Conservation (phyloP, 2,797 vertebrate species). For the Austrolebias charrua region DNA sequence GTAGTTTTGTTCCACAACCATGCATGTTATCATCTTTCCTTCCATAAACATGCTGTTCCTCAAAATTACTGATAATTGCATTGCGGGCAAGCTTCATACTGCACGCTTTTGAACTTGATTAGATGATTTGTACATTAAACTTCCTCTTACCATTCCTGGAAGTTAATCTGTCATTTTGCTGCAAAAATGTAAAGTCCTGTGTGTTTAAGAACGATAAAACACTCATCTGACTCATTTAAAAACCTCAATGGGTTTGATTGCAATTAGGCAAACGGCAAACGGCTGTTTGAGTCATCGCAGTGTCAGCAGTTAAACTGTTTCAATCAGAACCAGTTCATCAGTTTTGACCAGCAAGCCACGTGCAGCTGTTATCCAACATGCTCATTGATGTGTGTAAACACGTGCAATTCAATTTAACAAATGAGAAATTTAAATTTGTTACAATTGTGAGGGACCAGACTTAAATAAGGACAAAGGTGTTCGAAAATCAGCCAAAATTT, state of each 20-base stretch:
- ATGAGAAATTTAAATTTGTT: background rate
- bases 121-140: background rate
- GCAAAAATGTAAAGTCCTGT: background rate
- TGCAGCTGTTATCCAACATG: background rate
- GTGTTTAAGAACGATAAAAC: background rate
- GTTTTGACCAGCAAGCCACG: background rate
- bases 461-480: too few relatives aligned
- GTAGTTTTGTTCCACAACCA: background rate
- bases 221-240: background rate
- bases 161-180: background rate
- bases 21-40: background rate
- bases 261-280: background rate
- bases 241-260: background rate
- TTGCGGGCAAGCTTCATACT: background rate
- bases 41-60: background rate
- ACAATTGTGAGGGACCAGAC: too few relatives aligned
- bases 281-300: slow-evolving; percentile 6
- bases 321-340: background rate
- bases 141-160: background rate
- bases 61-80: background rate
- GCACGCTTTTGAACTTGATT: background rate
- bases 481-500: too few relatives aligned
- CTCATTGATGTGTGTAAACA: too few relatives aligned
- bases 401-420: too few relatives aligned
- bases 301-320: background rate